Base-by-base conservation (phyloP, 2,113 vertebrate genomes). In the Tetrao urogallus region DNA sequence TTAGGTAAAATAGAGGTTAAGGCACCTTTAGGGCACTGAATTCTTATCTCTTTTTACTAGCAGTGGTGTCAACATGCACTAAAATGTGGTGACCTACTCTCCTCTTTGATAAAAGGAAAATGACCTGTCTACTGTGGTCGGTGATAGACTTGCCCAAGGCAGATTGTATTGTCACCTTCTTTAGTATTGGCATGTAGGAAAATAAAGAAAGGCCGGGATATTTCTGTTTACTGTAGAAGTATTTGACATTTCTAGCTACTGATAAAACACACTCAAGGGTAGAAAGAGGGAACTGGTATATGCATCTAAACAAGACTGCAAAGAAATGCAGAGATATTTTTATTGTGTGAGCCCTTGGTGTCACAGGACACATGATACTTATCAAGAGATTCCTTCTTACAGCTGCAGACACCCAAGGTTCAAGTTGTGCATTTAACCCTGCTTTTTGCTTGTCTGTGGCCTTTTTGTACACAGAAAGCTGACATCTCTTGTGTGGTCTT, bases 91-190 rank as follows among this genome's bases (percentile, higher is more conserved):
- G 96, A 96, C 96, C 97, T 96, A 42, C 82, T 97, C 87, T 97
- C 84, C 82, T 96, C 93, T 96, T 97, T 97, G 97, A 98, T 97
- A 95, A 96, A 97, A 95, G 92, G 96, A 97, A 97, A 97, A 95
- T 96, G 97, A 95, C 97, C 96, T 95, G 91, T 92, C 95, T 97
- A 54, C 96, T 81, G 67, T 96, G 95, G 95, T 89, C 96, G 94
- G 80, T 86, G 94, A 97, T 95, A 94, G 93, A 96, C 92, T 87
- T 91, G 97, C 98, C 97, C 36, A 82, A 95, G 97, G 98, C 97
- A 91, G 93, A 96, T 94, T 93, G 47, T 91, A 91, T 86, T 97
- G 96, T 97, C 93, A 94, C 86, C 80, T 95, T 93, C 86, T 87
- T 80, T 93, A 95, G 85, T 94, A 88, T 47, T 75, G 75, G 83